phyloP scores from a whole-genome alignment of 37 sponge, comb jelly and placozoan species.

The Oopsacas minuta region DNA sequence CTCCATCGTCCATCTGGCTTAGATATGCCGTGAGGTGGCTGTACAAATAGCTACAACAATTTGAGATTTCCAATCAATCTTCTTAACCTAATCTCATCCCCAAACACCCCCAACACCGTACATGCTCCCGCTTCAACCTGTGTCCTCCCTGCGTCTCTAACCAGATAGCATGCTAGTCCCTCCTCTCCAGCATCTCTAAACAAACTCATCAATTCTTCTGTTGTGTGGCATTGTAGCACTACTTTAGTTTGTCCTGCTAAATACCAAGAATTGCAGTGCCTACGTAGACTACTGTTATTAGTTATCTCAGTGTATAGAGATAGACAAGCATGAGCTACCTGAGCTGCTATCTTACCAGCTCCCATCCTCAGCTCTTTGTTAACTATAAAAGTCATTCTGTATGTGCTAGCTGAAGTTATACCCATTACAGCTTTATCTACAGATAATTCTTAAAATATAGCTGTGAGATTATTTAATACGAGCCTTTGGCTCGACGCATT shows the following conservation, averaged over 20 bases:
- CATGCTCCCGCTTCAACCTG: constrained; percentile 53
- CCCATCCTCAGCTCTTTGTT: constrained; percentile 59
- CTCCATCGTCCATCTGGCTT: no score
- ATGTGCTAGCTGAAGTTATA: background rate
- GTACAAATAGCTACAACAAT: constrained; percentile 25
- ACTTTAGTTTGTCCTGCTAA: constrained; percentile 39
- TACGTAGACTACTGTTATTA: background rate
- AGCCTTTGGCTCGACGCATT: no score
- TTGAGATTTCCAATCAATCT: constrained; percentile 49
- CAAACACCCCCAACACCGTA: constrained; percentile 69
- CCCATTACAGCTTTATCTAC: no score
- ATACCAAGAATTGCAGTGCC: constrained; percentile 32
- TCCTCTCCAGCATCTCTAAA: constrained; percentile 23
- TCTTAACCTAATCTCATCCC: constrained; percentile 26
- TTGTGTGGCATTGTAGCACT: constrained; percentile 37
- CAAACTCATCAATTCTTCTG: constrained; percentile 30
- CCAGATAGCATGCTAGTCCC: constrained; percentile 25
- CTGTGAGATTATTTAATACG: no score
- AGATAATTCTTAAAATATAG: no score
- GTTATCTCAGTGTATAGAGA: constrained; percentile 35
- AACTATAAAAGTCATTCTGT: constrained; percentile 69
- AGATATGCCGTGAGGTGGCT: background rate
- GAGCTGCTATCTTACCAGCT: constrained; percentile 60
- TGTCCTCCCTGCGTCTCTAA: constrained; percentile 64
- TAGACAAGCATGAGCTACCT: constrained; percentile 68